A percentile compares a stretch with the other conserved stretches of the same genome.
Conservation (phyloP, 2,797 vertebrate species). For the Brachyalestes nurse region DNA sequence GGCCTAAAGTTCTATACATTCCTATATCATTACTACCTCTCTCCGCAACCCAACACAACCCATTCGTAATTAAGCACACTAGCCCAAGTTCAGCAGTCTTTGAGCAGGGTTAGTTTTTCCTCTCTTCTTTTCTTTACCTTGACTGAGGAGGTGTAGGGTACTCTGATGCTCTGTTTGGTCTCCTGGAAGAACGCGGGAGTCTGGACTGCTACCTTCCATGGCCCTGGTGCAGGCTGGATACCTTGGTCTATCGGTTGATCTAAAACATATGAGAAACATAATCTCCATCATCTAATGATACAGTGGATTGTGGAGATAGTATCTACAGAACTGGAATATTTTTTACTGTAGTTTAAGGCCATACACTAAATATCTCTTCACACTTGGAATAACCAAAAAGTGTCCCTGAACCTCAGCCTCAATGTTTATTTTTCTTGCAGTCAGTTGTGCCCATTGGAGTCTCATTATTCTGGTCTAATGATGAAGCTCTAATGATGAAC, state of each 20-base stretch:
- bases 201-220: slow-evolving; percentile 71
- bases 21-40: neutral
- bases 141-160: slow-evolving; percentile 75
- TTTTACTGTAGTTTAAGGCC: neutral
- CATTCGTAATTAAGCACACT: too few relatives aligned
- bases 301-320: slow-evolving; percentile 4
- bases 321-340: slow-evolving; percentile 11
- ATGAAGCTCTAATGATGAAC: too few relatives aligned
- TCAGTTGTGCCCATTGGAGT: too few relatives aligned
- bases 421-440: neutral
- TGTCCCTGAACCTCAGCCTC: neutral
- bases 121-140: slow-evolving; percentile 63
- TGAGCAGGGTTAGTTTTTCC: neutral
- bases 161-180: slow-evolving; percentile 64
- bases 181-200: slow-evolving; percentile 67
- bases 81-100: too few relatives aligned
- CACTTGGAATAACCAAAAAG: too few relatives aligned
- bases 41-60: neutral
- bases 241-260: slow-evolving; percentile 75
- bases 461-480: neutral
- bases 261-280: slow-evolving; percentile 41
- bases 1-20: neutral
- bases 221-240: slow-evolving; percentile 68
- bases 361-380: neutral
- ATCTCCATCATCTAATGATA: neutral